Percentiles rank a stretch among this genome's conserved stretches.
Conservation (phyloP, 1,140 invertebrate species). For the Drosophila yakuba region DNA sequence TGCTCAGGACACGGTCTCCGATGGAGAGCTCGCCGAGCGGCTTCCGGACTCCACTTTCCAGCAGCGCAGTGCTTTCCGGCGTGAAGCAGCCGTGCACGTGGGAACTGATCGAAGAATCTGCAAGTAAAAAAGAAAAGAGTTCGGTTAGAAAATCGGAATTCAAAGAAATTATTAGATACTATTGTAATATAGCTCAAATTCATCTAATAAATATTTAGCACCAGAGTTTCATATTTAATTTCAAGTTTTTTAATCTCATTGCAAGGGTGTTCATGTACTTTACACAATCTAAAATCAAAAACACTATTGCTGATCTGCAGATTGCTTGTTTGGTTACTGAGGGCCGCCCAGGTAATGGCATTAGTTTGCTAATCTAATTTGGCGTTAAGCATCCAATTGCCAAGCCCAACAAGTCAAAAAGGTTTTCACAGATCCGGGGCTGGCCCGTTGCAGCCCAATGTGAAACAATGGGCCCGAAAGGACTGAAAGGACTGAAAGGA, state of each 20-base stretch:
- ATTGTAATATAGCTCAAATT: too few relatives aligned
- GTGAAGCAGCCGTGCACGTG: constrained; percentile 94
- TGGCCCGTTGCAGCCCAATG: constrained; percentile 27
- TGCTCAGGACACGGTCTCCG: constrained; percentile 93
- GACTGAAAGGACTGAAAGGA: constrained; percentile 42
- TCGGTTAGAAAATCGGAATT: constrained; percentile 3
- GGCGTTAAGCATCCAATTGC: constrained; percentile 79
- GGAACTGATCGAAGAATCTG: constrained; percentile 95
- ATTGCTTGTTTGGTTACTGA: constrained; percentile 5
- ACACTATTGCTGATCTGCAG: constrained; percentile 3
- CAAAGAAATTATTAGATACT: too few relatives aligned
- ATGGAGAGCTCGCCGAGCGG: constrained; percentile 90
- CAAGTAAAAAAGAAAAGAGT: constrained; percentile 82
- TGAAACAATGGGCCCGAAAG: constrained; percentile 64
- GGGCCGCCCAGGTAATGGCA: constrained; percentile 65
- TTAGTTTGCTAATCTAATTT: constrained; percentile 83
- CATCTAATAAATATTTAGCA: too few relatives aligned
- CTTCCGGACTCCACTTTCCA: constrained; percentile 85
- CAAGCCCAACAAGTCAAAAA: constrained; percentile 79
- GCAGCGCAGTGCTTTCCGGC: constrained; percentile 87
- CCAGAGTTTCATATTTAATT: too few relatives aligned
- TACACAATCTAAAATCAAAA: constrained; percentile 6
- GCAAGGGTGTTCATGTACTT: too few relatives aligned
- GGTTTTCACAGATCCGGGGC: constrained; percentile 75
- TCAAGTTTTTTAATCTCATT: too few relatives aligned